Evolutionary conservation across 30 jellyfish, hydroid and myxozoan genomes (phyloP), one percentile per base, ranked within the genome.

Genomic region (Hydractinia echinata): DNA sequence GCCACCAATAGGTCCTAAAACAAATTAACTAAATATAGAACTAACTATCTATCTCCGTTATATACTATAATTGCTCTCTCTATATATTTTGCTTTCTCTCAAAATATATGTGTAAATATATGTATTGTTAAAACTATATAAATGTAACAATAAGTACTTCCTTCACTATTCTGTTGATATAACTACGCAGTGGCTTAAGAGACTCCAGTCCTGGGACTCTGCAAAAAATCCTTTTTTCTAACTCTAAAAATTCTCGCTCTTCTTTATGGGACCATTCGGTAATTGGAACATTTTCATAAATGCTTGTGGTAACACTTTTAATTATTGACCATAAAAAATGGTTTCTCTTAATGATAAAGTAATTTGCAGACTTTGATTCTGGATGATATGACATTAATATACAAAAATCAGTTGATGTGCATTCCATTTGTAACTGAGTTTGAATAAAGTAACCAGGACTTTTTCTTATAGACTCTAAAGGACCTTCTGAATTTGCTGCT

Each of bases 1-100:
- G 87, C 68, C 87, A 54, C 87, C 87, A 21, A 79, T 79, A 20
- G 84, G 84, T 54, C 84, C 87, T 11, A 79, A 79, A 58, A 58
- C 19, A 58, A 16, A 58, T 58, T 11, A 58, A 58, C 15, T 58
- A 58, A 11, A 58, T 58, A 58, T 58, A 16, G 1, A 11, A 11
- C 39, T 7, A 64, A 64, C 19, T 64, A 64, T 64, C 74, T 6
- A 7, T n/a, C 7, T 9, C 7, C 7, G 4, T 0, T n/a, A 64
- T 7, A 64, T 7, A 64, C 39, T 51, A 7, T 64, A 64, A 7
- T 64, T 8, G 39, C 3, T 58, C 69, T 58, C 19, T 58, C 19
- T 51, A 64, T 64, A 62, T 5, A 10, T 5, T 64, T n/a, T 64
- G 8, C 19, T 64, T n/a, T 58, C 10, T 64, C 9, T 7, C 7